Evolutionary conservation across 2,888 invertebrate genomes (phyloP).

Genomic region (Timandra comae): DNA sequence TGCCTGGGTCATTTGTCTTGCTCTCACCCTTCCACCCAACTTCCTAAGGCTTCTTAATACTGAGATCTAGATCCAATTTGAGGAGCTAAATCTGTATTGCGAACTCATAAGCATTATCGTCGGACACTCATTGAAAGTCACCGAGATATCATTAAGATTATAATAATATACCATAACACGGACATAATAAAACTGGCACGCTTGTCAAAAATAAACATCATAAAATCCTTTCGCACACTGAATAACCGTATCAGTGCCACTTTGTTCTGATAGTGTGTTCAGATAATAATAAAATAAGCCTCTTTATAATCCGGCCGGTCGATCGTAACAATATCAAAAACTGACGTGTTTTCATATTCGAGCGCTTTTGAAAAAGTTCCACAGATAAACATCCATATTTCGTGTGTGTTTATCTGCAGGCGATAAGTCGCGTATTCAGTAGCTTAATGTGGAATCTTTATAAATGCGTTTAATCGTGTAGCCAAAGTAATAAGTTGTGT

Average conservation of each 20-base stretch:
- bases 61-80: too few relatives aligned
- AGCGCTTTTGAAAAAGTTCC: too few relatives aligned
- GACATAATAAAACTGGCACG: slow-evolving; percentile 24
- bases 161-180: slow-evolving; percentile 24
- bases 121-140: too few relatives aligned
- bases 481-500: slow-evolving; percentile 73
- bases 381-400: slow-evolving; percentile 25
- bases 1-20: too few relatives aligned
- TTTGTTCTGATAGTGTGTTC: slow-evolving; percentile 22
- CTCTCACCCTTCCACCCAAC: too few relatives aligned
- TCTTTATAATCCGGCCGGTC: slow-evolving; percentile 27
- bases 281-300: slow-evolving; percentile 31
- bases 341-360: slow-evolving; percentile 18
- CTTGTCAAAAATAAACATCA: slow-evolving; percentile 24
- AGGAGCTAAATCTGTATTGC: too few relatives aligned
- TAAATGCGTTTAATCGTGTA: slow-evolving; percentile 54
- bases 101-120: too few relatives aligned
- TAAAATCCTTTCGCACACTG: slow-evolving; percentile 23
- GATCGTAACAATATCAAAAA: slow-evolving; percentile 21
- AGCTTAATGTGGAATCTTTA: slow-evolving; percentile 42
- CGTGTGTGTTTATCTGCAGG: slow-evolving; percentile 38
- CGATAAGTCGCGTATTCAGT: slow-evolving; percentile 45
- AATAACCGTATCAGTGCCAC: slow-evolving; percentile 22
- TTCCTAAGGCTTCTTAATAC: too few relatives aligned
- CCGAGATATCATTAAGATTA: slow-evolving; percentile 13